A percentile compares a stretch with the other conserved stretches of the same genome.
Evolutionary conservation across 2,888 invertebrate genomes (phyloP).

Genomic region (Xestoiulus laeticollis): DNA sequence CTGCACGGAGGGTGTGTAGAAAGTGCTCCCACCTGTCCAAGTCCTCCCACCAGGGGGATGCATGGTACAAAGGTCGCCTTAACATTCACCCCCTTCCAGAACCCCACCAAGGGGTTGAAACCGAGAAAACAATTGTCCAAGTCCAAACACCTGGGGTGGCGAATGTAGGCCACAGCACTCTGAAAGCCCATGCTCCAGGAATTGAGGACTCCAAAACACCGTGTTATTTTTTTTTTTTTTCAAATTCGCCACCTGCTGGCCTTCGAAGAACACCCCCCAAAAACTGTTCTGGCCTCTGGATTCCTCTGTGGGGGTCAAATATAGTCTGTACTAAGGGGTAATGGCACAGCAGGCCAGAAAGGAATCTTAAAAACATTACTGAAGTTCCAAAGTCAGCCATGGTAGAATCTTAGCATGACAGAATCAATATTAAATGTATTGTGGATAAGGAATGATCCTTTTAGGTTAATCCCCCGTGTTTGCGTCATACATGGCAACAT

Average conservation of each 20-base stretch:
- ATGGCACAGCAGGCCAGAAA: neutral
- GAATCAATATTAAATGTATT: too few species aligned
- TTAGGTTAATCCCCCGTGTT: too few species aligned
- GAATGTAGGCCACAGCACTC: neutral
- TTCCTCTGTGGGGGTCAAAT: conserved; percentile 1
- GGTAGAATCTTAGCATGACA: neutral
- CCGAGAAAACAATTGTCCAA: neutral
- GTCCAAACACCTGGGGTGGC: conserved; percentile 30
- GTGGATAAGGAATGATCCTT: too few species aligned
- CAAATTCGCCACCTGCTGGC: neutral
- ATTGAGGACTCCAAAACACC: neutral
- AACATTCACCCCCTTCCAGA: conserved; percentile 5
- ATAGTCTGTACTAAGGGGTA: conserved; percentile 12
- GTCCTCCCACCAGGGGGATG: neutral
- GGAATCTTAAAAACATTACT: neutral
- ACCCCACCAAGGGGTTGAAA: neutral
- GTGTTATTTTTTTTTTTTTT: neutral
- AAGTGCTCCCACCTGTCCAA: neutral
- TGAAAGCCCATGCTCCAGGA: neutral
- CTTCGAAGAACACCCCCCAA: neutral
- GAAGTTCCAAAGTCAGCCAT: neutral
- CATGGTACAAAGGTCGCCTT: neutral
- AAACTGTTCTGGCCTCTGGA: neutral
- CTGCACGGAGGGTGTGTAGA: too few species aligned
- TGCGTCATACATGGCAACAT: too few species aligned